Evolutionary conservation across 2,888 invertebrate genomes (phyloP).

Genomic region (Neoaliturus tenellus): DNA sequence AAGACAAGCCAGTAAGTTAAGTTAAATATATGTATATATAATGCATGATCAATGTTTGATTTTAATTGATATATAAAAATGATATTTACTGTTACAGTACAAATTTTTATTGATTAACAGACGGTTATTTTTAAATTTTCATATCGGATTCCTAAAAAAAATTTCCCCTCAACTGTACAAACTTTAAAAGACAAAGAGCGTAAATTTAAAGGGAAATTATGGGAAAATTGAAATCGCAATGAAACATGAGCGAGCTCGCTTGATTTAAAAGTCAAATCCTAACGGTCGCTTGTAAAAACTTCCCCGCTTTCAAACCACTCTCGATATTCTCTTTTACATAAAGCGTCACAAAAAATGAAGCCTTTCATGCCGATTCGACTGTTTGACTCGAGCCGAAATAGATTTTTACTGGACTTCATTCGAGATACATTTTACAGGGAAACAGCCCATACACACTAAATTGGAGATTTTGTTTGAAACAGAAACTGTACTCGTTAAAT

Average conservation of each 20-base stretch:
- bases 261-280: slow-evolving; percentile 51
- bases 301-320: slow-evolving; percentile 48
- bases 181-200: neutral
- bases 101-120: no score
- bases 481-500: no score
- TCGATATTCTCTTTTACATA: slow-evolving; percentile 44
- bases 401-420: neutral
- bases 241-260: slow-evolving; percentile 7
- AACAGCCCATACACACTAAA: no score
- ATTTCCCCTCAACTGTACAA: neutral
- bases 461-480: no score
- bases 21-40: no score
- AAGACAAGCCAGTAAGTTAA: no score
- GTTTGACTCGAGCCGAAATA: neutral
- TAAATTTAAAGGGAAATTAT: slow-evolving; percentile 13
- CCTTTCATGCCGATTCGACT: slow-evolving; percentile 31
- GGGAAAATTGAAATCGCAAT: neutral
- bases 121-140: no score
- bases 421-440: neutral
- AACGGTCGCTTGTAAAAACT: slow-evolving; percentile 43
- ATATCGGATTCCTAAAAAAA: no score
- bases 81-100: no score
- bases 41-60: no score
- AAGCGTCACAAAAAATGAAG: slow-evolving; percentile 22
- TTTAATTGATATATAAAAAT: no score